Base-by-base conservation (phyloP, 2,797 vertebrate species). In the Sebastes variabilis region DNA sequence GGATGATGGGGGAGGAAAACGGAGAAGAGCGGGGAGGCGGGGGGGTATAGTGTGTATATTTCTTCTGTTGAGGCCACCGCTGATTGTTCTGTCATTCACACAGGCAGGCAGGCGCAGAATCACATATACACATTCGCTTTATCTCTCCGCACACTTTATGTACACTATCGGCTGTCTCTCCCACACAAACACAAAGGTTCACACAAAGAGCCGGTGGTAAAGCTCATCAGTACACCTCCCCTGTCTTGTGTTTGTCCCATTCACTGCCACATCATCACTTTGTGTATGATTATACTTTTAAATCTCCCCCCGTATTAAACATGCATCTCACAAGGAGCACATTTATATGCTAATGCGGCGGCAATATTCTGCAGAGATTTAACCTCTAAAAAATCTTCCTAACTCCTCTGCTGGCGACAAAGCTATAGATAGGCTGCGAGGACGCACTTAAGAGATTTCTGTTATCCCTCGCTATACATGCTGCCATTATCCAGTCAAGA, bases 271-370 rank as follows among this genome's bases (percentile, higher is more conserved):
- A 93, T 96, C 93, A 94, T 94, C 90, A 91, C 91, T 94, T 92
- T 94, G 88, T 90, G 86, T 94, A 88, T 79, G 85, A 95, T 94
- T 94, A 94, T 94, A 94, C 95, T 95, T 95, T 94, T 92, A 95
- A 95, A 95, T 95, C 83, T 82, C 30, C 4, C 38, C 60, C 77
- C 25, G 61, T 91, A 93, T 96, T 95, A 94, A 94, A 94, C 93
- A 94, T 87, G 93, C 92, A 91, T 91, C 90, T 90, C 93, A 89
- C 83, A 92, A 92, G 91, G 85, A 91, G 87, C 82, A 81, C 93
- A 95, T 95, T 95, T 95, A 94, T 94, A 96, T 96, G 95, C 93
- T 93, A 96, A 96, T 96, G 91, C 12, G 0, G 66, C 11, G 1
- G 66, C 87, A 88, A 92, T 92, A 93, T 95, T 95, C 92, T 69